A percentile compares a stretch with the other conserved stretches of the same genome.
Conservation (phyloP, 2,797 vertebrate species). For the Setipinna tenuifilis region DNA sequence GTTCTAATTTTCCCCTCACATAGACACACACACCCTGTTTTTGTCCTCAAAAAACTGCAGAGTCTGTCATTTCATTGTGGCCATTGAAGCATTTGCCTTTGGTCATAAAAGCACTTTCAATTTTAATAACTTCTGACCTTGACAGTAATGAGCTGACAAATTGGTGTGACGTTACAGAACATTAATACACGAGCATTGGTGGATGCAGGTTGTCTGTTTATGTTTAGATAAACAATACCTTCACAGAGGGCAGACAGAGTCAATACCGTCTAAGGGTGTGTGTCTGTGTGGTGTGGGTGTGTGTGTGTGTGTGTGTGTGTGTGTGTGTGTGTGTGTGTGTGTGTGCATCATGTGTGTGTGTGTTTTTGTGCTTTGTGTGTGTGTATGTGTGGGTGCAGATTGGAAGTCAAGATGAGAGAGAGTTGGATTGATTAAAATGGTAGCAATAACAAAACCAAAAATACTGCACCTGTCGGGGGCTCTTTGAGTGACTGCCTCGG, state of each 20-base stretch:
- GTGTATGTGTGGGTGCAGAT: not conserved
- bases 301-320: too few species aligned
- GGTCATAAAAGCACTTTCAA: slow-evolving; percentile 15
- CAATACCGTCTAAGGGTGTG: not conserved
- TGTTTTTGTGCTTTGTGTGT: not conserved
- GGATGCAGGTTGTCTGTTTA: not conserved
- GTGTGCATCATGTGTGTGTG: too few species aligned
- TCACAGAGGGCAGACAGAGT: not conserved
- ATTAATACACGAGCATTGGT: not conserved
- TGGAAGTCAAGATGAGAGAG: not conserved
- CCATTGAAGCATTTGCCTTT: slow-evolving; percentile 27
- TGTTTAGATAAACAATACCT: not conserved
- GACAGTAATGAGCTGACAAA: slow-evolving; percentile 38
- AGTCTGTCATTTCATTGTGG: slow-evolving; percentile 25
- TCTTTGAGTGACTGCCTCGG: not conserved
- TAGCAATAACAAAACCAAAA: not conserved
- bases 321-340: too few species aligned
- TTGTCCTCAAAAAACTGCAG: slow-evolving; percentile 29
- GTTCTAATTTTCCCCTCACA: not conserved
- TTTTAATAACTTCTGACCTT: slow-evolving; percentile 40
- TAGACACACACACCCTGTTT: not conserved
- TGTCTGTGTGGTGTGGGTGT: not conserved
- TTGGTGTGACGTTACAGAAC: slow-evolving; percentile 15
- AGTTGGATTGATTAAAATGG: not conserved
- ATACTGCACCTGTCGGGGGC: not conserved